Base-by-base conservation (phyloP, 1,140 invertebrate species). In the Eufriesea mexicana region DNA sequence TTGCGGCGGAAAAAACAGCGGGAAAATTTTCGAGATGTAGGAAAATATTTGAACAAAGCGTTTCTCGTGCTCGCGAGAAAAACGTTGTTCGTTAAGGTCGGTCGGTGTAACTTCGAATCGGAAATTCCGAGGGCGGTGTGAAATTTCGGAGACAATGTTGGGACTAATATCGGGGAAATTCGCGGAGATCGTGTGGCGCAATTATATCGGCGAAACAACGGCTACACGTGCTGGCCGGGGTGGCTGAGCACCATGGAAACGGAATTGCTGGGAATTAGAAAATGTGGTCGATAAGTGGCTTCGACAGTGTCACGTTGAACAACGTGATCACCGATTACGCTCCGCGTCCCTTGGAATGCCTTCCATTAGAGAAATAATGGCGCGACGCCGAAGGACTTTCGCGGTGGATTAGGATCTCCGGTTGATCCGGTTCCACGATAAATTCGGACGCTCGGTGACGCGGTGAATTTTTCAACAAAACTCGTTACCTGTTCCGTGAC, bases 361-460 rank as follows among this genome's bases (percentile, higher is more conserved):
- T 47, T 62, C 78, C 85, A 78, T 86, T 86, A 86, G 61, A 25
- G 23, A 74, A 76, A 86, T 86, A 87, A 87, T 83, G 79, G 74
- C 51, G 23, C 51, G 59, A 16, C 64, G 23, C 54, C 25, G 64
- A 25, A 72, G 67, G 75, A 74, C 78, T 85, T 85, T 86, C 78
- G 28, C 49, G 74, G 47, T 35, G 55, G 66, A 86, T 86, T 82
- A 77, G 79, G 70, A 82, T 76, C 80, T 59, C 54, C 54, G 68
- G 77, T 83, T 61, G 49, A 74, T 83, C 62, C 47, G 59, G 62
- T 54, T 45, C 25, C 45, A 14, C 66, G 68, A 83, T 83, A 70
- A 20, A 35, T 72, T 20, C 28, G 10, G 70, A 72, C 70, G 68
- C 51, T 8, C 47, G 7, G 18, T 14, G 47, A 45, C 61, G 18